A percentile compares a stretch with the other conserved stretches of the same genome.
Conservation (phyloP, 2,888 invertebrate species). For the Baccha elongata region DNA sequence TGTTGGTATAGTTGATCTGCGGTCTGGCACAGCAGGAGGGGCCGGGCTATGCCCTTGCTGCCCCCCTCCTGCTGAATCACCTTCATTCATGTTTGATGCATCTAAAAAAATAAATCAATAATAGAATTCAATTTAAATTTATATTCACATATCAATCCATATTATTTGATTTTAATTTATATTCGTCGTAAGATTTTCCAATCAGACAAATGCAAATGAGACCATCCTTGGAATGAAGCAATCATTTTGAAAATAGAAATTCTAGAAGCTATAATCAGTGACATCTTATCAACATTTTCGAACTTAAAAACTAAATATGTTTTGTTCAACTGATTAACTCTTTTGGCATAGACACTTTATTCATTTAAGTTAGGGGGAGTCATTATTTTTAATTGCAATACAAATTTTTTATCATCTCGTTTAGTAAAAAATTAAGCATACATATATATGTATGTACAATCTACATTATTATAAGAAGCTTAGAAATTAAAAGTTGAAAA, state of each 20-base stretch:
- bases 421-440: too few relatives aligned
- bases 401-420: too few relatives aligned
- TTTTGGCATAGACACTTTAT: too few relatives aligned
- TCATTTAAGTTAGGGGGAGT: too few relatives aligned
- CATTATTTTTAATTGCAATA: too few relatives aligned
- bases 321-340: too few relatives aligned
- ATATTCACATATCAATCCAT: too few relatives aligned
- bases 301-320: too few relatives aligned
- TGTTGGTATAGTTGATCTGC: slow-evolving; percentile 80
- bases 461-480: too few relatives aligned
- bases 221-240: slow-evolving; percentile 53
- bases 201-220: slow-evolving; percentile 74
- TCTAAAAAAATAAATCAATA: slow-evolving; percentile 77
- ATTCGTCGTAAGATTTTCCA: slow-evolving; percentile 8
- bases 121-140: neutral
- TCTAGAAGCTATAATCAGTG: slow-evolving; percentile 60
- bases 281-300: slow-evolving; percentile 69
- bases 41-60: slow-evolving; percentile 82
- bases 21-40: slow-evolving; percentile 83
- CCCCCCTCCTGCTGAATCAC: slow-evolving; percentile 83
- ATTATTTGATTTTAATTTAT: neutral
- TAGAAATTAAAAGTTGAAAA: too few relatives aligned
- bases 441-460: too few relatives aligned
- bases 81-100: slow-evolving; percentile 83
- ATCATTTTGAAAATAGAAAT: slow-evolving; percentile 67